Evolutionary conservation across 23 tunicate genomes (phyloP), one percentile per base, ranked within the genome.

Genomic region (Styela plicata): DNA sequence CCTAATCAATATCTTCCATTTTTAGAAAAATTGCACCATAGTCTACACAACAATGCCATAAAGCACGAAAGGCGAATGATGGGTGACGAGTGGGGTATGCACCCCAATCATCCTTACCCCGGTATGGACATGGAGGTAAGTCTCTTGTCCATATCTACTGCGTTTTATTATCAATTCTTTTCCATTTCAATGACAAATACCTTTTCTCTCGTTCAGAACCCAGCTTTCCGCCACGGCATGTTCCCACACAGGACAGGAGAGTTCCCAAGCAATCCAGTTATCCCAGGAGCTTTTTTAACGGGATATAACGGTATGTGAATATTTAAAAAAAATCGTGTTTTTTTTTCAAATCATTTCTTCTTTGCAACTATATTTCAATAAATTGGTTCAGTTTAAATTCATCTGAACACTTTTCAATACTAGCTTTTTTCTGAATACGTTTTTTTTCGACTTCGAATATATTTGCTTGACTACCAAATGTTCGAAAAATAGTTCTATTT

Each of bases 251-350:
- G 81, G 81, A 29, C 27, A 33, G 71, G 79, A 2, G 96, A 86
- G 27, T 82, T 86, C 23, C 96, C 96, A 25, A 90, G 96, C 90
- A 90, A 90, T 78, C 89, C 96, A 31, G 96, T 90, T 1, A 90
- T 90, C 7, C 96, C 96, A 22, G 96, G 96, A 70, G 96, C 96
- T 13, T 90, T 90, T 31, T 85, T 90, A 16, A 90, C 90, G 10
- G 96, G 96, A 20, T 90, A 90, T 70, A 90, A 90, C 52, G 96
- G 94, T 89, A 74, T 53, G 91, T 74, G n/a, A n/a, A n/a, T n/a
- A n/a, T n/a, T n/a, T n/a, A n/a, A n/a, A n/a, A n/a, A n/a, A n/a
- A n/a, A n/a, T n/a, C n/a, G n/a, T n/a, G n/a, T n/a, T n/a, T n/a
- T n/a, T n/a, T n/a, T n/a, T n/a, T n/a, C n/a, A n/a, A n/a, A n/a